Conservation (phyloP, 37 sponge, comb jelly and placozoan genomes). For the Bolinopsis microptera region DNA sequence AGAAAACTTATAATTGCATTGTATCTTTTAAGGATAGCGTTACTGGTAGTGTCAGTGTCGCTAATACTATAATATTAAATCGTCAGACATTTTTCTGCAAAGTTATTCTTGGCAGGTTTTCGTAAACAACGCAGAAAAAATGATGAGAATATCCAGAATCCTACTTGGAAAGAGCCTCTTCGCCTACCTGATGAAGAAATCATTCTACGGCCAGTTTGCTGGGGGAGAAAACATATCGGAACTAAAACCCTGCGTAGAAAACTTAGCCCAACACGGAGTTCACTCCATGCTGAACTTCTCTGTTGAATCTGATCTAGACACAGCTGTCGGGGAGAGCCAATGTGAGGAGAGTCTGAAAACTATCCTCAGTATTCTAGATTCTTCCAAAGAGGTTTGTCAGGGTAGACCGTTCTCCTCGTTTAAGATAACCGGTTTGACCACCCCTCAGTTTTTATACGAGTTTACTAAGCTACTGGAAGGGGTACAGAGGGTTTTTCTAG, state of each 20-base stretch:
- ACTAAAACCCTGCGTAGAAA: slow-evolving; percentile 9
- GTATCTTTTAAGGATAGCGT: too few species aligned
- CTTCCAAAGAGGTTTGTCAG: slow-evolving; percentile 30
- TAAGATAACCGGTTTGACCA: slow-evolving; percentile 50
- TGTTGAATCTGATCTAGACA: slow-evolving; percentile 38
- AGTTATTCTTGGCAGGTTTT: too few species aligned
- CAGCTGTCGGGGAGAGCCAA: neutral
- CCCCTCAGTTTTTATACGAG: slow-evolving; percentile 1
- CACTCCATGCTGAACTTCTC: slow-evolving; percentile 39
- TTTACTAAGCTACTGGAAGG: neutral
- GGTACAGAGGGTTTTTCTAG: neutral
- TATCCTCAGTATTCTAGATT: slow-evolving; percentile 35
- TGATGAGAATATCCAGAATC: neutral
- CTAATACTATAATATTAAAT: too few species aligned
- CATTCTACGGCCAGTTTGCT: slow-evolving; percentile 68
- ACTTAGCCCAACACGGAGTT: neutral
- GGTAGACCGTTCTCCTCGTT: slow-evolving; percentile 14
- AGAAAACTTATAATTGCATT: too few species aligned
- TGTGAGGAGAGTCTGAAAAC: neutral
- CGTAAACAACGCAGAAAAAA: slow-evolving; percentile 6
- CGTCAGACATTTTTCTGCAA: too few species aligned
- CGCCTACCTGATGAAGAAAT: slow-evolving; percentile 52
- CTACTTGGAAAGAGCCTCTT: neutral
- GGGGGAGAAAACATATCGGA: slow-evolving; percentile 54
- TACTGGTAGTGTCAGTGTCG: too few species aligned